Conservation (phyloP, 1,140 invertebrate species). For the Steinernema feltiae region DNA sequence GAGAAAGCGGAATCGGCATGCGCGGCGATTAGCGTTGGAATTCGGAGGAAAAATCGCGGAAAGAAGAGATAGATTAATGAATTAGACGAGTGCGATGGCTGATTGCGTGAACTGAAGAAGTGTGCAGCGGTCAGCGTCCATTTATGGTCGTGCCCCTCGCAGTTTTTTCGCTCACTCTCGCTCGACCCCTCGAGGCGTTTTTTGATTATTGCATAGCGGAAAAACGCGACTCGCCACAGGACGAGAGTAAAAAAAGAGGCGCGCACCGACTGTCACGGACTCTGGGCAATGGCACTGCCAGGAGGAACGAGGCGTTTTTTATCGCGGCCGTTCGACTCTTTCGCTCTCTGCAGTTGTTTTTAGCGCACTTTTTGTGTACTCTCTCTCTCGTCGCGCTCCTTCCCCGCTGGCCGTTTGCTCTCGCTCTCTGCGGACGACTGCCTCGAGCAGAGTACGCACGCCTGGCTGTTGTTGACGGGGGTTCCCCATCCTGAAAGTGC, state of each 20-base stretch:
- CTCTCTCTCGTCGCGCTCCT: neutral
- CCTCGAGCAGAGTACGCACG: conserved; percentile 8
- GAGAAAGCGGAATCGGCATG: too few relatives aligned
- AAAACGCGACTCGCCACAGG: neutral
- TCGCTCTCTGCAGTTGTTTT: conserved; percentile 10
- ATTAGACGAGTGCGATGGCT: too few relatives aligned
- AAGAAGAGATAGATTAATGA: too few relatives aligned
- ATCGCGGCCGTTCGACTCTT: neutral
- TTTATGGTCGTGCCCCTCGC: conserved; percentile 9
- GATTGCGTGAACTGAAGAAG: neutral
- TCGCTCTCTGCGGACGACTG: neutral
- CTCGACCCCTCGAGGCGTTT: conserved; percentile 12
- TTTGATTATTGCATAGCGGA: conserved; percentile 12
- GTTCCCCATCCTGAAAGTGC: conserved; percentile 14
- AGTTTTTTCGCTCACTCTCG: neutral
- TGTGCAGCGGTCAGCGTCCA: neutral
- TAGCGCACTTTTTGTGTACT: conserved; percentile 14
- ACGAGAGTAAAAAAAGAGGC: conserved; percentile 13
- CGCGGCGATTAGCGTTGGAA: too few relatives aligned
- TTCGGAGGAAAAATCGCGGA: too few relatives aligned
- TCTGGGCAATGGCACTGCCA: conserved; percentile 10
- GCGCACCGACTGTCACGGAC: conserved; percentile 14
- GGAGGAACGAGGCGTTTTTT: conserved; percentile 13
- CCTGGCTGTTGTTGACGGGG: neutral
- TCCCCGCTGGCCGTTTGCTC: neutral